Evolutionary conservation across 2,888 invertebrate genomes (phyloP).

Genomic region (Halictus ligatus): DNA sequence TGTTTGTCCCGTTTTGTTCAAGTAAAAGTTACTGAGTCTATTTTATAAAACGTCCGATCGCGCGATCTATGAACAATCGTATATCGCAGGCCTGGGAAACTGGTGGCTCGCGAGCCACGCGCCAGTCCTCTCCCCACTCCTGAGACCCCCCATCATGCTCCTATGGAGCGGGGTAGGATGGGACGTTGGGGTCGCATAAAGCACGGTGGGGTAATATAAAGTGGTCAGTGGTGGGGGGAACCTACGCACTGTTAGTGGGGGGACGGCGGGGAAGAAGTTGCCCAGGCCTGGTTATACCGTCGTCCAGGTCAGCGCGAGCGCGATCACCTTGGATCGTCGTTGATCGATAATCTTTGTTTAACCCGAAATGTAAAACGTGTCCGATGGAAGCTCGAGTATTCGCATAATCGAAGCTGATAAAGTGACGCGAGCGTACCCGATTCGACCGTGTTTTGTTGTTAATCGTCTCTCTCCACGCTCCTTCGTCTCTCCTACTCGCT

Average conservation of each 20-base stretch:
- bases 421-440: not conserved
- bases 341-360: conserved; percentile 32
- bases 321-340: conserved; percentile 28
- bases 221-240: too few relatives aligned
- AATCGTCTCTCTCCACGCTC: conserved; percentile 2
- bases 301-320: not conserved
- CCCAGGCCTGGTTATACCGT: not conserved
- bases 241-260: too few relatives aligned
- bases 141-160: too few relatives aligned
- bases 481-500: conserved; percentile 35
- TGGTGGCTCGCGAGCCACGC: too few relatives aligned
- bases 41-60: conserved; percentile 34
- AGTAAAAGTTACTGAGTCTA: conserved; percentile 18
- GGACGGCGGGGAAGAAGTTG: too few relatives aligned
- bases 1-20: conserved; percentile 28
- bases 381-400: not conserved
- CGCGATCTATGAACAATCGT: conserved; percentile 4
- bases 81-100: not conserved
- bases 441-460: conserved; percentile 12
- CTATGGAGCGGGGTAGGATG: too few relatives aligned
- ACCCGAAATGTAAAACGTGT: not conserved
- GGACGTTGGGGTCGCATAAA: too few relatives aligned
- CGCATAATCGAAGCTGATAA: not conserved
- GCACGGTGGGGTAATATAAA: too few relatives aligned
- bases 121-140: too few relatives aligned